phyloP scores from a whole-genome alignment of 2,113 vertebrate species.

The Thamnaconus septentrionalis region DNA sequence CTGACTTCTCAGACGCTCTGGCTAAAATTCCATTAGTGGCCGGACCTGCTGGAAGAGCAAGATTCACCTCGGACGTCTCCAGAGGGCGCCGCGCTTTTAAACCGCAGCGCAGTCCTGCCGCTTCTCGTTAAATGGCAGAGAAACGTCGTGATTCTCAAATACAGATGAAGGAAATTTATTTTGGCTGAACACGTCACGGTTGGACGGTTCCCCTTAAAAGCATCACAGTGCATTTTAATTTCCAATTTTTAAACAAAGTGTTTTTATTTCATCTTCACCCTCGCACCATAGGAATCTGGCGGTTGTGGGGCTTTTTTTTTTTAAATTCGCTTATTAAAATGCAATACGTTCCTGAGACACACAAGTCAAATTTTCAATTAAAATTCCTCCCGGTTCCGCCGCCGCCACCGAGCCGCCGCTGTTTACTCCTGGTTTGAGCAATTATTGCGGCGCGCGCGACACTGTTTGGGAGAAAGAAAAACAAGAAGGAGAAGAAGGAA shows the following conservation, averaged over 20 bases:
- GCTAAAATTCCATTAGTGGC: conserved; percentile 46
- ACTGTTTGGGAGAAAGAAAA: no score
- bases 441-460: conserved; percentile 3
- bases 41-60: conserved; percentile 21
- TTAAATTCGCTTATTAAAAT: conserved; percentile 23
- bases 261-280: no score
- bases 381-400: conserved; percentile 20
- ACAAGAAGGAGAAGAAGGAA: no score
- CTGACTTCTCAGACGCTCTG: conserved; percentile 12
- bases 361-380: conserved; percentile 39
- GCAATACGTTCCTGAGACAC: conserved; percentile 20
- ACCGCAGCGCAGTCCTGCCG: conserved; percentile 26
- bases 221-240: background rate
- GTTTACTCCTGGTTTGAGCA: conserved; percentile 1
- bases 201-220: conserved; percentile 13
- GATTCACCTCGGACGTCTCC: conserved; percentile 28
- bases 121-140: conserved; percentile 10
- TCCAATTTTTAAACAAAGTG: no score
- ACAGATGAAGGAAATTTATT: conserved; percentile 11
- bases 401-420: conserved; percentile 14
- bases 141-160: conserved; percentile 16
- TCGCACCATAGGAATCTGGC: no score
- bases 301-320: background rate
- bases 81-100: conserved; percentile 29
- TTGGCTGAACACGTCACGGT: conserved; percentile 15